Base-by-base conservation (phyloP, 1,140 invertebrate species). In the Pogonomyrmex barbatus region DNA sequence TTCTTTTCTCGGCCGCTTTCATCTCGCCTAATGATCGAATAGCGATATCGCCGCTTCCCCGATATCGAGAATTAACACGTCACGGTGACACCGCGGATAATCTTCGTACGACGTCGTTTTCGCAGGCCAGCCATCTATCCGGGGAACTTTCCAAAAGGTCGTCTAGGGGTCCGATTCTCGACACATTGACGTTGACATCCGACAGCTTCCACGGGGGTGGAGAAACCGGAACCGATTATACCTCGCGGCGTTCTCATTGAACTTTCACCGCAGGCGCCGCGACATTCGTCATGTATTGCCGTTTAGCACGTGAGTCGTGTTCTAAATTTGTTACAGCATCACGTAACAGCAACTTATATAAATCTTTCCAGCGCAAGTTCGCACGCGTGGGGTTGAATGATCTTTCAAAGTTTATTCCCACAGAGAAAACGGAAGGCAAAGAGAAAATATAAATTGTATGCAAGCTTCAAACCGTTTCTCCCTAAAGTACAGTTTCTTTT, bases 221-320 rank as follows among this genome's bases (percentile, higher is more conserved):
- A 76, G 68, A 36, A 85, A 88, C 50, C 84, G 84, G 77, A 86
- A 86, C 85, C 45, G 47, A 88, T 88, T 50, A 30, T 36, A 62
- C 24, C 63, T 76, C 30, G 63, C 42, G 54, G 60, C 78, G 42
- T 24, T 89, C 73, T 86, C 75, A 17, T 81, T 88, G 75, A 88
- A 89, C 88, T 89, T 89, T 89, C 88, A 88, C 88, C 70, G 42
- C 24, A n/a, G 42, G 60, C 86, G 52, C 0, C 14, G 47, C 47
- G 58, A 67, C 73, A 78, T 65, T 77, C 60, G 14, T 85, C 73
- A 73, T 65, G 39, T 54, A 17, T 78, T 12, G 65, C 73, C 62
- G 76, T 89, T 89, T 78, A 78, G 30, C 62, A 52, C 50, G 24
- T 30, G 62, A 45, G 33, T 77, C 82, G 73, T 85, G 56, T 88